These are phyloP conservation scores for Hylaeus volcanicus DNA, from an alignment of 1,140 invertebrate species.

Conservation along the genomic window DNA sequence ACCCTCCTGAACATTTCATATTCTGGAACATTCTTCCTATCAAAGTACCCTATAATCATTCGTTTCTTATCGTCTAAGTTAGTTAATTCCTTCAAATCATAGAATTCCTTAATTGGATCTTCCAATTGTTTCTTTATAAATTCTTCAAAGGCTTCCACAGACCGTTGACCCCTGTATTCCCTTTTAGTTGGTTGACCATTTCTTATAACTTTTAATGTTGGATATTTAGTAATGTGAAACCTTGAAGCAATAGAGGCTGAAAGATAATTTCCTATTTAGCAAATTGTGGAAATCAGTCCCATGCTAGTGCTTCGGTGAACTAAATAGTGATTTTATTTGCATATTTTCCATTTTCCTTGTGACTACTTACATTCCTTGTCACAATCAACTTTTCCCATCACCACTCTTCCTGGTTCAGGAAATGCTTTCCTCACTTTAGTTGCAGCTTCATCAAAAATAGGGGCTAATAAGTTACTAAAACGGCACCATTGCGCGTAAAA, in stretches of 20 bases:
- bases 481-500: slow-evolving; percentile 99
- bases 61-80: slow-evolving; percentile 93
- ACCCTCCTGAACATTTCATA: slow-evolving; percentile 91
- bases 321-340: neutral
- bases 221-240: slow-evolving; percentile 99
- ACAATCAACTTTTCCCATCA: slow-evolving; percentile 98
- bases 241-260: slow-evolving; percentile 89
- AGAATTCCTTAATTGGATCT: slow-evolving; percentile 92
- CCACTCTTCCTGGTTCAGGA: slow-evolving; percentile 90
- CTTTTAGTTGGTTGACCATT: slow-evolving; percentile 96
- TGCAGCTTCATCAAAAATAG: slow-evolving; percentile 97
- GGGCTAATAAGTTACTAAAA: slow-evolving; percentile 97
- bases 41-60: slow-evolving; percentile 96
- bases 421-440: slow-evolving; percentile 91
- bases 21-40: slow-evolving; percentile 88
- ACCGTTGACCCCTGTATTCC: slow-evolving; percentile 94
- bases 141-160: slow-evolving; percentile 91
- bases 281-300: neutral
- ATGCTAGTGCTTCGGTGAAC: neutral
- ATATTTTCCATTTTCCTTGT: neutral
- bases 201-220: slow-evolving; percentile 97
- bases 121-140: slow-evolving; percentile 95
- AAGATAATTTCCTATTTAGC: slow-evolving; percentile 53
- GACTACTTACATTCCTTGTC: slow-evolving; percentile 90
- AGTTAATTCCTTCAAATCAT: slow-evolving; percentile 87